These are phyloP conservation scores for Gasteruption jaculator DNA, from an alignment of 2,888 invertebrate genomes.

Conservation along the genomic window DNA sequence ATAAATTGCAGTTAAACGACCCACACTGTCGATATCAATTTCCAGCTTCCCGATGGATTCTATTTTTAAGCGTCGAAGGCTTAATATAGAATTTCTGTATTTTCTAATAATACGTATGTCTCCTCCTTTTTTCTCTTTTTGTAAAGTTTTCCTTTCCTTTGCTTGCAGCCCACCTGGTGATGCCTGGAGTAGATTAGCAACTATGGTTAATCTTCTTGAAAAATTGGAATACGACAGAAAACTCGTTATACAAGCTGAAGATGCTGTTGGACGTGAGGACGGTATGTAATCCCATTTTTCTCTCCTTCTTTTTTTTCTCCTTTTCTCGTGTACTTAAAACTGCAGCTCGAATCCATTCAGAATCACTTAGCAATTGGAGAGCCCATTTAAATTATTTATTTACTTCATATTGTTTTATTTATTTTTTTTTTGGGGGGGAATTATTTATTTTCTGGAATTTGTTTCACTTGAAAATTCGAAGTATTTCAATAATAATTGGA, in stretches of 20 bases:
- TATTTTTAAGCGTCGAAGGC: too few relatives aligned
- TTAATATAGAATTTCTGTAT: too few relatives aligned
- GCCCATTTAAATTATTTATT: too few relatives aligned
- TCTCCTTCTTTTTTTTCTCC: background rate
- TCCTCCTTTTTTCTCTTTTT: background rate
- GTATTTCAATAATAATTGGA: too few relatives aligned
- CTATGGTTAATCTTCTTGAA: slow-evolving; percentile 72
- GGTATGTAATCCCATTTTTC: slow-evolving; percentile 31
- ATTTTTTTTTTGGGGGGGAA: too few relatives aligned
- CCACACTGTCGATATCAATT: too few relatives aligned
- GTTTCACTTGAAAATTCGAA: too few relatives aligned
- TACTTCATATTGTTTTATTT: too few relatives aligned
- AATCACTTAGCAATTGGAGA: background rate
- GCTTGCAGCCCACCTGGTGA: slow-evolving; percentile 64
- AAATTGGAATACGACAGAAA: slow-evolving; percentile 58
- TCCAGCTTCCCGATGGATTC: too few relatives aligned
- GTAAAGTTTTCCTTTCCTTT: slow-evolving; percentile 11
- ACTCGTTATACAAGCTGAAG: slow-evolving; percentile 54
- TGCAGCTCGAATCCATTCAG: slow-evolving; percentile 1
- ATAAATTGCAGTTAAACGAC: too few relatives aligned
- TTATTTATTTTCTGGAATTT: too few relatives aligned
- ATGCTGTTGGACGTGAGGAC: slow-evolving; percentile 35
- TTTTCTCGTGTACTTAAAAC: background rate
- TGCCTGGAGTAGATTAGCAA: slow-evolving; percentile 75
- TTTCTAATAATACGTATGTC: slow-evolving; percentile 1